Percentiles rank a stretch among this genome's conserved stretches.
phyloP scores from a whole-genome alignment of 2,797 vertebrate genomes.

The Leucoraja ocellata region DNA sequence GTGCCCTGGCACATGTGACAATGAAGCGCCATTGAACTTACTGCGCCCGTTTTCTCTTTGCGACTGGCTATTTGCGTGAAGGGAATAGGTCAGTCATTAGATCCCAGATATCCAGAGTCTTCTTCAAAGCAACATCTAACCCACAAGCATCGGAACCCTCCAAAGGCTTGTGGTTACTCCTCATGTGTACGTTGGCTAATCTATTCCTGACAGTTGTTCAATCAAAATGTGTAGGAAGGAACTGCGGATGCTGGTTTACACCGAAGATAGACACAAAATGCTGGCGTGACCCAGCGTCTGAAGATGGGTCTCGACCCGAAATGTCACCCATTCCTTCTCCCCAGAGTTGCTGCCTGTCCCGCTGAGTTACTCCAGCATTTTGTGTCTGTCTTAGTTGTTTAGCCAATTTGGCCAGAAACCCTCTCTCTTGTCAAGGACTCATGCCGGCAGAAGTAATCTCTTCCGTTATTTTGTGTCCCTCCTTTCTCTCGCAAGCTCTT shows the following conservation, averaged over 20 bases:
- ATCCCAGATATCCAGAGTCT: background rate
- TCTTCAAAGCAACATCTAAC: background rate
- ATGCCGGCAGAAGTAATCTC: conserved; percentile 48
- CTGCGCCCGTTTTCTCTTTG: background rate
- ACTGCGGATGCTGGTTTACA: too few species aligned
- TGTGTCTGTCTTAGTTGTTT: background rate
- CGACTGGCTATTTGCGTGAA: background rate
- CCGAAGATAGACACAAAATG: too few species aligned
- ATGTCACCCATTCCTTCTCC: too few species aligned
- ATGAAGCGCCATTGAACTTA: background rate
- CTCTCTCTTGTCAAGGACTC: background rate
- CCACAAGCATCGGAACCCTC: background rate
- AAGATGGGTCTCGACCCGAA: too few species aligned
- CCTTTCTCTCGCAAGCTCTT: conserved; percentile 70
- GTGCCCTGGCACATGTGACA: background rate
- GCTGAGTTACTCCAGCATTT: too few species aligned
- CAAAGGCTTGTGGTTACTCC: background rate
- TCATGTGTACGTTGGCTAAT: background rate
- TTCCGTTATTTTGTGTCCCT: conserved; percentile 54
- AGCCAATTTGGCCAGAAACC: background rate
- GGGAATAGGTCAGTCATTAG: background rate
- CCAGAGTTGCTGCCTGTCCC: too few species aligned
- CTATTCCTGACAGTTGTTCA: conserved; percentile 27
- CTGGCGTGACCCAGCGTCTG: too few species aligned
- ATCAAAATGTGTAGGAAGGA: background rate